Base-by-base conservation (phyloP, 2,797 vertebrate genomes). In the Lophotriccus pileatus region DNA sequence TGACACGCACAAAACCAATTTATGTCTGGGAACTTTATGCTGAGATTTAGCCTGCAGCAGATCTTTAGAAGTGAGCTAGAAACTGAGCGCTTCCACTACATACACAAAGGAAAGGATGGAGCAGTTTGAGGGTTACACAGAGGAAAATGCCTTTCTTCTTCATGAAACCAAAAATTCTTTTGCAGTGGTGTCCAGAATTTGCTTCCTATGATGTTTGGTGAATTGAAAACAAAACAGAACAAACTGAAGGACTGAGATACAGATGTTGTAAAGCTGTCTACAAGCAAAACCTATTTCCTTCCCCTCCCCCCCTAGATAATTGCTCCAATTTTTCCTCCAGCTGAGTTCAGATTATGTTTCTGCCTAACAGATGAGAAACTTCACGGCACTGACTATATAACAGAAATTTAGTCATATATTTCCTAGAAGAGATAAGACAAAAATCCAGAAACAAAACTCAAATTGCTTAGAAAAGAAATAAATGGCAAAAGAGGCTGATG, bases 201-300 rank as follows among this genome's bases (percentile, higher is more conserved):
- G 62, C 85, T 93, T 95, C 91, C 90, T 90, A 68, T 64, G 72
- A 90, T 15, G 18, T 70, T 76, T 86, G 67, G 56, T 55, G 72
- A 89, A 96, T 94, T 97, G 92, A 94, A 97, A 91, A 91, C 81
- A 88, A 96, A 95, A 56, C 76, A 89, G 94, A 96, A 41, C 77
- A 84, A 89, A 86, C 69, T 82, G 80, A 92, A 89, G 32, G 68
- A 84, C 64, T 47, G 44, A 93, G 90, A 90, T 92, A 83, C 89
- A 94, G 94, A 94, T 96, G 95, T 96, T 94, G 76, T 52, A 85
- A 96, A 95, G 84, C 95, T 94, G 90, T 90, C 94, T 95, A 91
- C 93, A 94, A 96, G 96, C 73, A 97, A 95, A 96, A 88, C 53
- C 17, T 43, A 94, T 49, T 94, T 89, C 92, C 95, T 95, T 68